phyloP scores from a whole-genome alignment of 2,797 vertebrate species.

The Phaenicophaeus curvirostris region DNA sequence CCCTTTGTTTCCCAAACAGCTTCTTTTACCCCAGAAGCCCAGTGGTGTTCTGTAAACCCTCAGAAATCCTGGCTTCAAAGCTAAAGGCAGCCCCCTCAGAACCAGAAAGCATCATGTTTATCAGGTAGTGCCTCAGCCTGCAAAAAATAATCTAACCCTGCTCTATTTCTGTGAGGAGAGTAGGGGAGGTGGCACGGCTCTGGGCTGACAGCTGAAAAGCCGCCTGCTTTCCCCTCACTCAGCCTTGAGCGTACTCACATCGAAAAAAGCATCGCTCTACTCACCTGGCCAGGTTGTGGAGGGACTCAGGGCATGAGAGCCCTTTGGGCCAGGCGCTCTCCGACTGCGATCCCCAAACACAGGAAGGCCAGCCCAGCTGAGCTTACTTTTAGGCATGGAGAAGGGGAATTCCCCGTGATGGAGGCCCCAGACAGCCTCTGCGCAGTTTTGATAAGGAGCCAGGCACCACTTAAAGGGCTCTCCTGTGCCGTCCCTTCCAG shows the following conservation, averaged over 20 bases:
- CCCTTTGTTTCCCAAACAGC: neutral
- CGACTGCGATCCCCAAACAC: slow-evolving; percentile 39
- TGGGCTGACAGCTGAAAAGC: fast-evolving
- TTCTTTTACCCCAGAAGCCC: neutral
- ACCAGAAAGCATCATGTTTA: neutral
- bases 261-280: neutral
- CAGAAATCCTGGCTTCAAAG: neutral
- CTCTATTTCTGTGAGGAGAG: neutral
- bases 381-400: slow-evolving; percentile 75
- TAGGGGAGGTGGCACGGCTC: neutral
- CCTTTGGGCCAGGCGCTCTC: neutral
- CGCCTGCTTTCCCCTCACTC: neutral
- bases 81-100: neutral
- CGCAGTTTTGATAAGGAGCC: slow-evolving; percentile 72
- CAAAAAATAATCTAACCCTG: neutral
- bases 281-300: slow-evolving; percentile 49
- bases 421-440: slow-evolving; percentile 69
- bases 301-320: neutral
- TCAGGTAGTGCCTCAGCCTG: neutral
- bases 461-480: slow-evolving; percentile 67
- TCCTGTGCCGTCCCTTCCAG: slow-evolving; percentile 39
- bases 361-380: slow-evolving; percentile 68
- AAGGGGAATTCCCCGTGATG: slow-evolving; percentile 80
- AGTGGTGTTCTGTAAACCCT: neutral
- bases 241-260: fast-evolving